Base-by-base conservation (phyloP, 2,797 vertebrate species). In the Novumbra hubbsi region DNA sequence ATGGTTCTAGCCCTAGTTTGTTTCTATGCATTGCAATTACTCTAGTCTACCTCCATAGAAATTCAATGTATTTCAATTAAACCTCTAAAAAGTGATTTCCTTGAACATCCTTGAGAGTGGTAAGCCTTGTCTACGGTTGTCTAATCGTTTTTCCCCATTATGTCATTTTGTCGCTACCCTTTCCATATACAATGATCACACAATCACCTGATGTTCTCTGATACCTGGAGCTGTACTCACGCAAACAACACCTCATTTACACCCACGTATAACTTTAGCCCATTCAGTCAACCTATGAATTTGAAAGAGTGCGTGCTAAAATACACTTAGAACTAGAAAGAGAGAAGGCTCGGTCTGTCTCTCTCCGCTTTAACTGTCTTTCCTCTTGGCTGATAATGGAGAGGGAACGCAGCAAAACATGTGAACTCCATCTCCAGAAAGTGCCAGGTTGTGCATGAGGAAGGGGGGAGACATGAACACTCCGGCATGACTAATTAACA, bases 381-480 rank as follows among this genome's bases (percentile, higher is more conserved):
- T 32, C 14, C 41, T 72, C 74, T 41, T n/a, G 34, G 2, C 72
- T 83, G 80, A 86, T 88, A 87, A 89, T 85, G 84, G 81, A 83
- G 83, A 75, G 84, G 78, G 65, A 84, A 80, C 73, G 83, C 79
- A 76, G 67, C 68, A 4, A 82, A 81, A 90, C 88, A 89, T 14
- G 79, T 86, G 80, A 91, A 90, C 82, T 73, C 82, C 84, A 86
- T 89, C 81, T 84, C 68, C 74, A 87, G 78, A 88, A 88, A 90
- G 86, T 80, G 72, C 45, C 49, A 80, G 11, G 57, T 74, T 68
- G 16, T 3, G 68, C 80, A 81, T 34, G 12, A 64, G 69, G 78
- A 76, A 72, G 32, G 38, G n/a, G 70, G 66, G 11, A 5, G 72
- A 77, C 63, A 64, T 64, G 15, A 64, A 57, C 55, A 24, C 71